Evolutionary conservation across 2,888 invertebrate genomes (phyloP).

Genomic region (Lymantria dispar): DNA sequence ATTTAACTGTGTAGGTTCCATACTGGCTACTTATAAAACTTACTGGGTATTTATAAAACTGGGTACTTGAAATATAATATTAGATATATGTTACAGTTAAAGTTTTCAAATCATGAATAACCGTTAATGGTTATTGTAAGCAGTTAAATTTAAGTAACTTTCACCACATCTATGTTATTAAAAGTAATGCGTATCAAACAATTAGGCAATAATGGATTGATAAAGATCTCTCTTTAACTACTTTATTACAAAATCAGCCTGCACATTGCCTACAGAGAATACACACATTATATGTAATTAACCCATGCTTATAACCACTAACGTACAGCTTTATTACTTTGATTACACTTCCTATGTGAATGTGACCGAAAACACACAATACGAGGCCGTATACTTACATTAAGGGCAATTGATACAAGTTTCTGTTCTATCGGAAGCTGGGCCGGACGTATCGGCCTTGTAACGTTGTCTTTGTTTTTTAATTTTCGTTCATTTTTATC

Average conservation of each 20-base stretch:
- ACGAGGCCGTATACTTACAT: conserved; percentile 40
- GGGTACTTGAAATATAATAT: too few species aligned
- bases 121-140: too few species aligned
- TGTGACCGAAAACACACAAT: conserved; percentile 30
- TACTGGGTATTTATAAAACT: too few species aligned
- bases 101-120: too few species aligned
- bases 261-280: conserved; percentile 12
- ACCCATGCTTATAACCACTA: conserved; percentile 23
- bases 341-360: conserved; percentile 39
- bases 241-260: conserved; percentile 2
- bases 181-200: too few species aligned
- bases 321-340: conserved; percentile 10
- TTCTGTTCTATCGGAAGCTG: conserved; percentile 52
- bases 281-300: conserved; percentile 31
- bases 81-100: too few species aligned
- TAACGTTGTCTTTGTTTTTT: conserved; percentile 43
- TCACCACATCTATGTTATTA: too few species aligned
- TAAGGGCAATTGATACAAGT: conserved; percentile 39
- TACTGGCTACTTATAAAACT: too few species aligned
- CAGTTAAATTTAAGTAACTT: too few species aligned
- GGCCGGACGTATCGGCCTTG: conserved; percentile 51
- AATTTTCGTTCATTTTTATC: conserved; percentile 36
- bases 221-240: neutral
- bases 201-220: too few species aligned
- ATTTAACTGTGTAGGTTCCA: too few species aligned